Evolutionary conservation across 2,888 invertebrate species (phyloP).

Genomic region (Drosophila mulleri): DNA sequence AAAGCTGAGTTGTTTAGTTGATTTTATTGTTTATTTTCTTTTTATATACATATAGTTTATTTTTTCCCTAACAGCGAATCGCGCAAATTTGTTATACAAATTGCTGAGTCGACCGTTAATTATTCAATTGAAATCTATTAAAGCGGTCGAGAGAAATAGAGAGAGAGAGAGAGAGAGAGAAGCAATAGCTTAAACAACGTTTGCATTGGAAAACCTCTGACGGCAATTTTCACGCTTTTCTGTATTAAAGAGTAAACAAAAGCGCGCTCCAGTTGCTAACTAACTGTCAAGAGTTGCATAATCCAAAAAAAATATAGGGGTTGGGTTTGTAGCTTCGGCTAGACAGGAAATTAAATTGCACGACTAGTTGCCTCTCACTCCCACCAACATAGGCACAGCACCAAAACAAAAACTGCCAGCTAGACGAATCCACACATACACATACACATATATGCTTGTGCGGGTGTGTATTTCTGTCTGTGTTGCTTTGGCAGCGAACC

Average conservation of each 20-base stretch:
- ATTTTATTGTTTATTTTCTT: constrained; percentile 35
- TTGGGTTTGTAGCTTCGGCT: constrained; percentile 50
- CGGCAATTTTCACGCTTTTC: constrained; percentile 42
- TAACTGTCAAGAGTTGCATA: constrained; percentile 53
- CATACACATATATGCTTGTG: not conserved
- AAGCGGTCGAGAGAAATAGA: constrained; percentile 45
- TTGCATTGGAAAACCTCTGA: constrained; percentile 1
- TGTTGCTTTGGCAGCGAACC: constrained; percentile 26
- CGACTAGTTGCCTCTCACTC: constrained; percentile 12
- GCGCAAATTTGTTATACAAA: constrained; percentile 74
- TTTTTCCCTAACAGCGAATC: constrained; percentile 62
- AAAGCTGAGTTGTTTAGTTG: constrained; percentile 16
- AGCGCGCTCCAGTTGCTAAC: constrained; percentile 41
- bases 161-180: constrained; percentile 26
- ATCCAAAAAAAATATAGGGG: constrained; percentile 44
- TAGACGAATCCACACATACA: constrained; percentile 26
- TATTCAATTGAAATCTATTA: constrained; percentile 84
- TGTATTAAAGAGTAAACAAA: constrained; percentile 35
- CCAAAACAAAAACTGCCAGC: constrained; percentile 34
- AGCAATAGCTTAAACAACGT: constrained; percentile 41
- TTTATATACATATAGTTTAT: not conserved
- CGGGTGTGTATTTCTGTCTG: constrained; percentile 4
- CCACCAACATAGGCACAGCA: not conserved
- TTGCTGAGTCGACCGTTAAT: constrained; percentile 67
- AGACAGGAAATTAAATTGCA: constrained; percentile 72